These are phyloP conservation scores for Andrena bicolor DNA, from an alignment of 2,888 invertebrate genomes.

Conservation along the genomic window DNA sequence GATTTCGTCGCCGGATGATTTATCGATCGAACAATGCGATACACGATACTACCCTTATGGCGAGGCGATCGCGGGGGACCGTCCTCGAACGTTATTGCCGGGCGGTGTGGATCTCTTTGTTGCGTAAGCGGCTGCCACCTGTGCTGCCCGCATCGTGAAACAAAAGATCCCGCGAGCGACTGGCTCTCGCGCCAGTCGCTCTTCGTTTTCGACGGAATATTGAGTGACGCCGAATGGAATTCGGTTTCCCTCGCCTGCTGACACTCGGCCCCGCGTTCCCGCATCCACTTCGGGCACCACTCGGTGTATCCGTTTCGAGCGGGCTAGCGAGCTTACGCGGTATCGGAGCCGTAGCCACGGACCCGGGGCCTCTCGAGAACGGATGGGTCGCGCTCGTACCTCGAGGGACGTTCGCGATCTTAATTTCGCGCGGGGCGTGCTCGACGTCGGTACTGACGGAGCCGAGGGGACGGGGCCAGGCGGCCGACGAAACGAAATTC, in stretches of 20 bases:
- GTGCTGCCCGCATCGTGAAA: constrained; percentile 77
- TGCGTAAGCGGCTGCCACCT: constrained; percentile 70
- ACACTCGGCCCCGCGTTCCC: constrained; percentile 50
- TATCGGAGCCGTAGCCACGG: too few relatives aligned
- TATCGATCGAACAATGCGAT: constrained; percentile 76
- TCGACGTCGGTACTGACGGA: constrained; percentile 30
- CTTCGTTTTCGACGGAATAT: constrained; percentile 73
- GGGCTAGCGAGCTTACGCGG: too few relatives aligned
- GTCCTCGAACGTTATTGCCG: constrained; percentile 57
- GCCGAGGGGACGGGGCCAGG: not conserved
- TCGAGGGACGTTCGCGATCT: constrained; percentile 39
- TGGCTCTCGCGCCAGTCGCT: constrained; percentile 33
- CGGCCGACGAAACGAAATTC: constrained; percentile 37
- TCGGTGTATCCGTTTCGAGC: constrained; percentile 16
- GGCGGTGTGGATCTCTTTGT: constrained; percentile 66
- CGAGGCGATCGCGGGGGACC: constrained; percentile 52
- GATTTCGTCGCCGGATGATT: constrained; percentile 64
- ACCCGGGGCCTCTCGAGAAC: not conserved
- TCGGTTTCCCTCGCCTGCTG: constrained; percentile 71
- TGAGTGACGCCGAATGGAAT: constrained; percentile 78
- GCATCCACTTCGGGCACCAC: not conserved
- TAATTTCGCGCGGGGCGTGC: constrained; percentile 47
- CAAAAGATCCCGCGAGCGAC: constrained; percentile 70
- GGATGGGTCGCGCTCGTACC: constrained; percentile 11
- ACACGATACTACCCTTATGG: constrained; percentile 81